Conservation (phyloP, 2,888 invertebrate genomes). For the Melieria omissa region DNA sequence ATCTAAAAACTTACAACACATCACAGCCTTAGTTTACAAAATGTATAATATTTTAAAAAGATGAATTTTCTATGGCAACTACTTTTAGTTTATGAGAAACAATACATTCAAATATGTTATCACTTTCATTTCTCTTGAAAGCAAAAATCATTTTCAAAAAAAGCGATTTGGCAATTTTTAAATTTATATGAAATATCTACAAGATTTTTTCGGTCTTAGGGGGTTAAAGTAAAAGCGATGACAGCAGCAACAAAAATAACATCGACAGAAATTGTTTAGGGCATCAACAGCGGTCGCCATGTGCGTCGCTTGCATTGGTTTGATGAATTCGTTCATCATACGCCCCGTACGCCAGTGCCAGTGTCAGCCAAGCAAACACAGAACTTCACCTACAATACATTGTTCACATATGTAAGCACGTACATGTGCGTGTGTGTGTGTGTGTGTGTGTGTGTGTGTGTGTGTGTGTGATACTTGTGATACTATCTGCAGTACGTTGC, state of each 20-base stretch:
- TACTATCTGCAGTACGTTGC: conserved; percentile 4
- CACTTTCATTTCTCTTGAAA: no score
- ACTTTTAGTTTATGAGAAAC: no score
- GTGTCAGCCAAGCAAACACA: background rate
- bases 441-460: conserved; percentile 19
- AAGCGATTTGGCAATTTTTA: no score
- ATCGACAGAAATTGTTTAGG: background rate
- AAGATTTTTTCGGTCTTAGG: no score
- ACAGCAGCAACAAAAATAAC: background rate
- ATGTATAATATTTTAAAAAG: no score
- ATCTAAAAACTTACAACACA: no score
- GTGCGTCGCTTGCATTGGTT: conserved; percentile 1
- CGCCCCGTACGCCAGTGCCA: background rate
- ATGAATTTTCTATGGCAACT: no score
- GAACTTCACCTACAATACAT: background rate
- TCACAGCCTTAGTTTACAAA: no score
- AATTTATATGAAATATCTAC: no score
- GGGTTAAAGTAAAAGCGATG: no score
- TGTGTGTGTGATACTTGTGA: conserved; percentile 18
- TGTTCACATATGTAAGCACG: background rate
- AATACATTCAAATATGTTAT: no score
- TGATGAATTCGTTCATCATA: conserved; percentile 12
- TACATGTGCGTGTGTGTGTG: conserved; percentile 8
- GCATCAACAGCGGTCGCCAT: background rate
- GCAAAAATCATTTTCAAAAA: no score